These are phyloP conservation scores for Drosophila rubida DNA, from an alignment of 2,888 invertebrate genomes.

Conservation along the genomic window DNA sequence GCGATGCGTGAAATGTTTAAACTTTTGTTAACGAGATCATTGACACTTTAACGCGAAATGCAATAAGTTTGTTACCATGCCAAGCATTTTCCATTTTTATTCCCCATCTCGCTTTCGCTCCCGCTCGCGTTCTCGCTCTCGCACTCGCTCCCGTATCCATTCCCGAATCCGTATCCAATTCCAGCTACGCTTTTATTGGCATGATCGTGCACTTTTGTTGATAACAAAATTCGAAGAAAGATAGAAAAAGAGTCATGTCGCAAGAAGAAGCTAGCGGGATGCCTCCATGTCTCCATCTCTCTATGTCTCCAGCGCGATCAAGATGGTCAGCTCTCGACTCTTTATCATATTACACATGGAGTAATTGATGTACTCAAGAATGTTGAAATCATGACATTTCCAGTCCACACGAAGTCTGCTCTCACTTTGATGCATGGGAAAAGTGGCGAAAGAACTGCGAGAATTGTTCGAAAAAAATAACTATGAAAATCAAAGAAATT, in stretches of 20 bases:
- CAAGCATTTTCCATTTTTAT: constrained; percentile 36
- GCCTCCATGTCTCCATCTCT: background rate
- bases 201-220: constrained; percentile 79
- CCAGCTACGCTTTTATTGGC: constrained; percentile 69
- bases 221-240: constrained; percentile 74
- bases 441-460: background rate
- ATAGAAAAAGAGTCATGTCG: constrained; percentile 51
- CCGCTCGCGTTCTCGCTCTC: background rate
- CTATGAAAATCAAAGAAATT: background rate
- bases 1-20: constrained; percentile 75
- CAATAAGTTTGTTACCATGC: constrained; percentile 81
- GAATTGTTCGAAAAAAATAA: background rate
- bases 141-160: constrained; percentile 7
- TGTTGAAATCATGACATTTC: constrained; percentile 24
- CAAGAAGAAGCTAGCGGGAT: constrained; percentile 25
- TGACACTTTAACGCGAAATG: constrained; percentile 82
- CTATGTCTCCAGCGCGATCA: constrained; percentile 20
- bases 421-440: background rate
- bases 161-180: constrained; percentile 22
- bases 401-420: background rate
- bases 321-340: constrained; percentile 45
- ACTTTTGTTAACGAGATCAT: constrained; percentile 78
- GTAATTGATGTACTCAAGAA: constrained; percentile 22
- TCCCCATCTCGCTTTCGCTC: constrained; percentile 1
- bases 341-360: constrained; percentile 31